Base-by-base conservation (phyloP, 2,113 vertebrate genomes). In the Cebus imitator region DNA sequence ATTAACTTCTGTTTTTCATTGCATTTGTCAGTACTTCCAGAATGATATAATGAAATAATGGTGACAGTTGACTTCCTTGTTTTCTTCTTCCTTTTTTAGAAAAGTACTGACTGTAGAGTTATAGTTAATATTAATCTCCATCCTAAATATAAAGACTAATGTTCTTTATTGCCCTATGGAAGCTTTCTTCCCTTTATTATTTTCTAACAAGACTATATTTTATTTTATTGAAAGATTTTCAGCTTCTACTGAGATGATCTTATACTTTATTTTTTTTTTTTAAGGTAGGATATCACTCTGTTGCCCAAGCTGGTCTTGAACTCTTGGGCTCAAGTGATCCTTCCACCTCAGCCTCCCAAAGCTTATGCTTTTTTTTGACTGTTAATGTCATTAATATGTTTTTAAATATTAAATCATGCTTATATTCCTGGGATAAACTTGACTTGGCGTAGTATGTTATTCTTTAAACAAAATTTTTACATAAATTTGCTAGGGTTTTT, bases 151-250 rank as follows among this genome's bases (percentile, higher is more conserved):
- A 82, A 81, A 81, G n/a, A n/a, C 52, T 40, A 14, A 27, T 64
- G 8, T 30, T 87, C 14, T 30, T 70, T 66, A 12, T 79, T 72
- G 50, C 35, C 1, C 9, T 45, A 1, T 57, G 40, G 66, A 73
- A 73, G 32, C 37, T 92, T 88, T 50, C 12, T 91, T 81, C 68
- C 20, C 4, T 27, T 84, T 68, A 57, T 66, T 92, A 14, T 55
- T 88, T 86, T 88, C 75, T 88, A 84, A 88, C 2, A 79, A 64
- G 52, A 52, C 7, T 84, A 3, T 76, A 40, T 55, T 64, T 90
- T 76, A 55, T 88, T 64, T 83, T 90, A 45, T 78, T 91, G 78
- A 78, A 61, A 80, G 43, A 64, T 57, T 93, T 90, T 89, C 64
- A 89, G 18, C 17, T 55, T 92, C 43, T 14, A n/a, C 10, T 40